phyloP scores from a whole-genome alignment of 2,888 invertebrate genomes.

The Terebella lapidaria region DNA sequence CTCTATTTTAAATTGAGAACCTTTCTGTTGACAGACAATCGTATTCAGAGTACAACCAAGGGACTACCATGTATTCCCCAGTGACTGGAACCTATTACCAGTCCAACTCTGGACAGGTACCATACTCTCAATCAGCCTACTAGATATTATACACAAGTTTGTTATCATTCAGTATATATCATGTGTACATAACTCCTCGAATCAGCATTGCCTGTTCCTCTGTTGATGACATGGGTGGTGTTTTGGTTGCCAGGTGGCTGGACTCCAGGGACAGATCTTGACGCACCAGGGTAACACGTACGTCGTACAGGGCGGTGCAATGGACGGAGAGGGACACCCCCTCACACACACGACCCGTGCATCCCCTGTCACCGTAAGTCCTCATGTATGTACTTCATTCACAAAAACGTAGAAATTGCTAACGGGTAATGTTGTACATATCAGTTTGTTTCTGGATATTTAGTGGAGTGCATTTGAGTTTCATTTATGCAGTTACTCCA shows the following conservation, averaged over 20 bases:
- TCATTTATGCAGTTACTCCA: too few relatives aligned
- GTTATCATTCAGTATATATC: too few relatives aligned
- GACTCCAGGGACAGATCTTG: conserved; percentile 42
- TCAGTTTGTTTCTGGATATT: too few relatives aligned
- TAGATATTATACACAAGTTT: too few relatives aligned
- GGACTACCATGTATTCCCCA: conserved; percentile 60
- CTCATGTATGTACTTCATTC: too few relatives aligned
- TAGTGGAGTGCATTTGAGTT: not conserved
- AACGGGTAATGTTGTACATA: too few relatives aligned
- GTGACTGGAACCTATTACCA: conserved; percentile 65
- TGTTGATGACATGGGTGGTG: too few relatives aligned
- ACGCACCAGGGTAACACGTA: conserved; percentile 58
- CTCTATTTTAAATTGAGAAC: too few relatives aligned
- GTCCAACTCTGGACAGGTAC: conserved; percentile 49
- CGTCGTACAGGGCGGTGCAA: conserved; percentile 63
- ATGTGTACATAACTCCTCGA: too few relatives aligned
- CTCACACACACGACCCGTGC: conserved; percentile 75
- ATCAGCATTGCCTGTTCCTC: too few relatives aligned
- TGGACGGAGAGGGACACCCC: conserved; percentile 58
- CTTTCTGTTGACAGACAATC: conserved; percentile 29
- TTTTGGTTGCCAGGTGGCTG: conserved; percentile 4
- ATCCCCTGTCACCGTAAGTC: conserved; percentile 84
- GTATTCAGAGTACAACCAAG: conserved; percentile 34
- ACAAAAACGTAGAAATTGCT: too few relatives aligned
- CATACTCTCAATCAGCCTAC: too few relatives aligned